phyloP scores from a whole-genome alignment of 2,797 vertebrate genomes.

The Peromyscus melanophrys region DNA sequence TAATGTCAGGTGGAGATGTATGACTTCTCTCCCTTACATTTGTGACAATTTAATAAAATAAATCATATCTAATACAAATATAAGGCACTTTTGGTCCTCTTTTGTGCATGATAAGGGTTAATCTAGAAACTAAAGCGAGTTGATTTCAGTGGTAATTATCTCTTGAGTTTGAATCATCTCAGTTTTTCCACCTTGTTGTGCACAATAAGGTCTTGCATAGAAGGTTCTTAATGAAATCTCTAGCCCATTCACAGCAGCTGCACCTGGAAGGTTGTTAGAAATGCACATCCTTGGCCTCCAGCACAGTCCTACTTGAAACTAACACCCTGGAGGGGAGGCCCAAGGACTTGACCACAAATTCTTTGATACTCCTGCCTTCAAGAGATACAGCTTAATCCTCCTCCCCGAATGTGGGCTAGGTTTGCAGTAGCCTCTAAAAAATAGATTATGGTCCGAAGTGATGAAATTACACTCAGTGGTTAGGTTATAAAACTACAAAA shows the following conservation, averaged over 20 bases:
- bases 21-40: conserved; percentile 48
- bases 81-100: neutral
- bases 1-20: conserved; percentile 3
- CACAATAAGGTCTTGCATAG: neutral
- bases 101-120: conserved; percentile 44
- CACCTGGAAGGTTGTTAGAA: conserved; percentile 45
- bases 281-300: neutral
- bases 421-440: conserved; percentile 6
- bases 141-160: conserved; percentile 37
- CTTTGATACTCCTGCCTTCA: conserved; percentile 6
- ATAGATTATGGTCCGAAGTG: neutral
- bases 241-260: neutral
- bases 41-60: conserved; percentile 63
- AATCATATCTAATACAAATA: conserved; percentile 57
- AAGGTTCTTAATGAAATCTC: neutral
- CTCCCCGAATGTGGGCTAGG: neutral
- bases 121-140: conserved; percentile 56
- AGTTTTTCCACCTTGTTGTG: neutral
- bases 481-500: conserved; percentile 49
- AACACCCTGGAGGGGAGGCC: neutral
- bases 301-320: neutral
- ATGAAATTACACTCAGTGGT: conserved; percentile 27
- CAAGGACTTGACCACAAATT: conserved; percentile 31
- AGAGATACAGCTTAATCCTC: neutral
- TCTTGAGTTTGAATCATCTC: conserved; percentile 52